Evolutionary conservation across 2,888 invertebrate genomes (phyloP).

Genomic region (Ceraclea dissimilis): DNA sequence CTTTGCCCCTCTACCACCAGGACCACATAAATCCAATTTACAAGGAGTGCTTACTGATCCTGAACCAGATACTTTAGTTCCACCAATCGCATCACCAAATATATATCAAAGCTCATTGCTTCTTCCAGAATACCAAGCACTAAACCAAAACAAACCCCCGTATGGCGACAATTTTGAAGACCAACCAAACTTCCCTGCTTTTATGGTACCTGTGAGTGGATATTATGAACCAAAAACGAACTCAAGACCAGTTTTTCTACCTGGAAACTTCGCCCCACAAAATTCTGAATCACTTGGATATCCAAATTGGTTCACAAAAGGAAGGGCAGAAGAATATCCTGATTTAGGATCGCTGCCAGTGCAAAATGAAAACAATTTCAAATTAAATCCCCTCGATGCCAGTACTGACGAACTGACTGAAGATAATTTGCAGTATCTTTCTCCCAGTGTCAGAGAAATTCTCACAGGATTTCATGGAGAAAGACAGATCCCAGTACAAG

Average conservation of each 20-base stretch:
- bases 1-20: slow-evolving; percentile 41
- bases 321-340: slow-evolving; percentile 15
- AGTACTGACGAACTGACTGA: slow-evolving; percentile 36
- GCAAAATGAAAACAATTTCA: slow-evolving; percentile 23
- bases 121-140: slow-evolving; percentile 5
- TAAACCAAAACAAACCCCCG: slow-evolving; percentile 5
- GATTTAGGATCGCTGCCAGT: slow-evolving; percentile 20
- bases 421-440: slow-evolving; percentile 41
- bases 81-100: neutral
- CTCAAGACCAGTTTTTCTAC: slow-evolving; percentile 11
- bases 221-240: slow-evolving; percentile 3
- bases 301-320: slow-evolving; percentile 6
- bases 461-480: slow-evolving; percentile 29
- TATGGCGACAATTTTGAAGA: neutral
- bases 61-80: slow-evolving; percentile 29
- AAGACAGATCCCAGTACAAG: slow-evolving; percentile 4
- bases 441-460: slow-evolving; percentile 40
- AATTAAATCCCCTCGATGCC: slow-evolving; percentile 20
- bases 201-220: slow-evolving; percentile 8
- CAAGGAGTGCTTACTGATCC: slow-evolving; percentile 31
- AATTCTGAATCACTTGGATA: slow-evolving; percentile 5
- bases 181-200: slow-evolving; percentile 6
- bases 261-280: slow-evolving; percentile 12
- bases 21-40: slow-evolving; percentile 34
- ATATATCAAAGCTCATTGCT: slow-evolving; percentile 2